Conservation (phyloP, 2,113 vertebrate genomes). For the Osmerus mordax region DNA sequence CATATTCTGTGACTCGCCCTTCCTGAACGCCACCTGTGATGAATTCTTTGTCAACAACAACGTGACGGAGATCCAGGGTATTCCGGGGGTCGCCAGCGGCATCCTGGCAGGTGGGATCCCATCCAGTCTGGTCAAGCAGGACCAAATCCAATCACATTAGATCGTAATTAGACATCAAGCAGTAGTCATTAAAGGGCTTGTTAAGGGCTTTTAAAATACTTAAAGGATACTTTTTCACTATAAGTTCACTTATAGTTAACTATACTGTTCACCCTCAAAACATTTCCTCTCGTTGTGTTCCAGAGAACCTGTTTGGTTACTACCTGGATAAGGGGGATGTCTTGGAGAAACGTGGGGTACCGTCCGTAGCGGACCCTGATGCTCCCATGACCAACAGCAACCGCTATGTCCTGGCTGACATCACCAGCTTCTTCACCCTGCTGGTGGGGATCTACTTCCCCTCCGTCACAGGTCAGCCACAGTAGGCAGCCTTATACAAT, state of each 20-base stretch:
- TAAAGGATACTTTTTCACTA: no score
- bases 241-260: no score
- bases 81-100: conserved; percentile 88
- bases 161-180: no score
- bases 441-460: conserved; percentile 98
- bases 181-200: no score
- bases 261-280: no score
- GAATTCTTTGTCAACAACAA: conserved; percentile 92
- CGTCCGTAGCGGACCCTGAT: conserved; percentile 66
- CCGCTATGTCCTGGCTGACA: conserved; percentile 90
- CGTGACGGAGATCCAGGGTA: conserved; percentile 88
- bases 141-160: no score
- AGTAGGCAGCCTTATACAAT: no score
- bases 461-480: conserved; percentile 88
- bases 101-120: conserved; percentile 82
- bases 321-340: conserved; percentile 87
- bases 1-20: conserved; percentile 89
- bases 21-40: conserved; percentile 92
- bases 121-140: background rate
- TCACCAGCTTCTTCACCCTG: conserved; percentile 95
- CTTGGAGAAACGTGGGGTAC: conserved; percentile 79
- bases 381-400: conserved; percentile 71
- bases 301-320: conserved; percentile 91
- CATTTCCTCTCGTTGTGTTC: background rate
- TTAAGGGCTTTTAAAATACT: no score